Evolutionary conservation across 2,113 vertebrate species (phyloP), one percentile per base, ranked within the genome.

Genomic region (Scalopus aquaticus): DNA sequence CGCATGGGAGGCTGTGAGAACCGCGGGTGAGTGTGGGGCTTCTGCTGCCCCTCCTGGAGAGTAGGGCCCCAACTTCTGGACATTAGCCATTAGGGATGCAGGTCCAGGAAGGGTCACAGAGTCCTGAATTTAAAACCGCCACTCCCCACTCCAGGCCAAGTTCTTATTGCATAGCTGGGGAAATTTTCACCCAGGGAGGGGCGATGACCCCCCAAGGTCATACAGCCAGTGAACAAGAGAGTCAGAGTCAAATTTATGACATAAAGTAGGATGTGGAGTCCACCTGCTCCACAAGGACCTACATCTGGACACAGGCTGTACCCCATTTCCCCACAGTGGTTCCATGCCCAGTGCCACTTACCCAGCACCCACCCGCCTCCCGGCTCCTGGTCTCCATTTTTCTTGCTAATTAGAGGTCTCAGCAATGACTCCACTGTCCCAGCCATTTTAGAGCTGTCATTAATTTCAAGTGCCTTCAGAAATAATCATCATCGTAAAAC

Each of bases 401-500:
- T 92, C 95, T 97, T 97, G 90, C 93, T 97, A 97, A 97, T 97
- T 90, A 95, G 94, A 97, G 95, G 83, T 62, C 77, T 96, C 77
- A 51, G 67, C 96, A 94, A 92, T 96, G 97, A 96, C 94, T 93
- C 46, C 19, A n/a, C 90, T 95, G 91, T 96, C 96, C 96, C 87
- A 88, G 92, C 72, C 96, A 90, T 97, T 97, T 97, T 93, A 97
- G 90, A 97, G 93, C 95, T 64, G 11, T 92, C 93, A 92, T 96
- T 97, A 95, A 96, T 96, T 97, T 97, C 95, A 94, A 97, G 94
- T 95, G 87, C 84, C 94, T 97, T 97, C 95, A 96, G 96, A 97
- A 96, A 96, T 94, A 70, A 96, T 95, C 90, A 95, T 95, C 91
- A 95, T 90, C 20, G 49, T 94, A 95, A 97, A 97, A 90, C 26